Evolutionary conservation across 2,888 invertebrate species (phyloP), one percentile per base, ranked within the genome.

Genomic region (Trissolcus brochymenae): DNA sequence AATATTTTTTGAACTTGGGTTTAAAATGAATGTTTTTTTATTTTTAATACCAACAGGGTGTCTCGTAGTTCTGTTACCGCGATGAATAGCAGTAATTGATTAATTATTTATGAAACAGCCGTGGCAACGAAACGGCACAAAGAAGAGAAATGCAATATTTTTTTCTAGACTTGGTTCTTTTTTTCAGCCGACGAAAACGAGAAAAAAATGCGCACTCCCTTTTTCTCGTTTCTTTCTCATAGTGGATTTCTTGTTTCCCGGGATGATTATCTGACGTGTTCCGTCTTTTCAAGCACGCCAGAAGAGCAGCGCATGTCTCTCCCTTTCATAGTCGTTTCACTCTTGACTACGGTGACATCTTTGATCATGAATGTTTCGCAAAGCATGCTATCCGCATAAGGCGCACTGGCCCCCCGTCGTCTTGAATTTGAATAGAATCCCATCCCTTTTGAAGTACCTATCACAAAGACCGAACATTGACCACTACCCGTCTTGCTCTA

Each of bases 361-460:
- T 87, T 87, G 86, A 87, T 86, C 87, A 87, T 83, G 83, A 82
- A 82, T 83, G 81, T 86, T 83, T 81, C 79, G 68, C 71, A 81
- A 75, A 82, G 74, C 81, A 74, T 64, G 78, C 80, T 81, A 81
- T 82, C 81, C 82, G 81, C 76, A 72, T 80, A 73, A 78, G 68
- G 56, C 64, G 60, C 64, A 67, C 60, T 46, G 21, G 19, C 66
- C 67, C 72, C 62, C 81, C 79, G 75, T 77, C 84, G 76, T 84
- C 84, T 84, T 84, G 84, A 84, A 87, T 87, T 82, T 86, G 83
- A 87, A 87, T 87, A 81, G 84, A 80, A 81, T 80, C 78, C 80
- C 83, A 73, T 76, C 80, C 82, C 86, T 87, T 88, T 87, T 88
- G 88, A 88, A 84, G 86, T 86, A 80, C 73, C 79, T 78, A 80